These are phyloP conservation scores for Cyphomyrus discorhynchus DNA, from an alignment of 2,113 vertebrate species.

Conservation along the genomic window DNA sequence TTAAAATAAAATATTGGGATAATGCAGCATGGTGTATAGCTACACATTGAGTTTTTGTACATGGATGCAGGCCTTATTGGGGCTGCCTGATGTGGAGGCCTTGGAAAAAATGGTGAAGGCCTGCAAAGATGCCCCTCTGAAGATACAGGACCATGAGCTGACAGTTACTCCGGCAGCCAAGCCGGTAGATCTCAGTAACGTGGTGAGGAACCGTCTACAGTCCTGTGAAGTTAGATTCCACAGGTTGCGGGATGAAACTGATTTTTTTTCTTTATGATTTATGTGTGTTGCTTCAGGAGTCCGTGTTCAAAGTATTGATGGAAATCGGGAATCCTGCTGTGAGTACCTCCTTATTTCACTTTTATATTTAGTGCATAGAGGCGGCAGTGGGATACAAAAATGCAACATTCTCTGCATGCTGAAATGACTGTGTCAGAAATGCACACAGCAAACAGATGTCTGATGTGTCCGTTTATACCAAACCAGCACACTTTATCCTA, in stretches of 20 bases:
- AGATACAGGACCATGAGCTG: slow-evolving; percentile 61
- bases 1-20: neutral
- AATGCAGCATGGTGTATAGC: neutral
- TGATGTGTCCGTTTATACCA: neutral
- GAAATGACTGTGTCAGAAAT: too few species aligned
- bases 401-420: too few species aligned
- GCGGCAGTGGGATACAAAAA: neutral
- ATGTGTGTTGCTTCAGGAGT: slow-evolving; percentile 53
- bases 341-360: slow-evolving; percentile 27
- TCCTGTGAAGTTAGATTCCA: neutral
- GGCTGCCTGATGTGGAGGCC: slow-evolving; percentile 56
- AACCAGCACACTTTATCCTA: neutral
- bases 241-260: neutral
- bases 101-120: slow-evolving; percentile 72
- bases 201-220: slow-evolving; percentile 47
- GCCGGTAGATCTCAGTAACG: slow-evolving; percentile 50
- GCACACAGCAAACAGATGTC: neutral
- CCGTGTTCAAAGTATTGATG: slow-evolving; percentile 60
- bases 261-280: neutral
- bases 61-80: slow-evolving; percentile 60
- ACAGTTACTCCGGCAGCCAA: slow-evolving; percentile 52
- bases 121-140: slow-evolving; percentile 63
- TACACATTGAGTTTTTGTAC: neutral
- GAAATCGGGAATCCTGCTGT: slow-evolving; percentile 59
- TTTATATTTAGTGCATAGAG: neutral